Conservation (phyloP, 2,113 vertebrate genomes). For the Alethe diademata region DNA sequence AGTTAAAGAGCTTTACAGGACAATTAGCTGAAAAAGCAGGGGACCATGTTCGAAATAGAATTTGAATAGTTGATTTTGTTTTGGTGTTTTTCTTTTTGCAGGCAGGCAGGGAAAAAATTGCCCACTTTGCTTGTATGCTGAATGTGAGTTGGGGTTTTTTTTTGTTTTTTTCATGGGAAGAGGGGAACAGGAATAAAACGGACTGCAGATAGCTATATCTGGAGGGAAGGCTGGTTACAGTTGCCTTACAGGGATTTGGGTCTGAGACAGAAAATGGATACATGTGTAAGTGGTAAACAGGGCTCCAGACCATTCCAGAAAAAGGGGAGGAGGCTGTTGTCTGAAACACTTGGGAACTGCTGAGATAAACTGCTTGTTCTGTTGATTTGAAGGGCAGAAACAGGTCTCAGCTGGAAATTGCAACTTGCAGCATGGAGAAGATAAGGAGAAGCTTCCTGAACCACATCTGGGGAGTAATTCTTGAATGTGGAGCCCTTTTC, state of each 20-base stretch:
- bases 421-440: neutral
- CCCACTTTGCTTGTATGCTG: rapidly evolving
- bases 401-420: neutral
- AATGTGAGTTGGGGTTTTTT: neutral
- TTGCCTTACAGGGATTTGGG: neutral
- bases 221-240: neutral
- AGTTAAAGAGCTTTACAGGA: neutral
- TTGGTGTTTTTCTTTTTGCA: neutral
- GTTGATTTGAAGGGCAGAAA: neutral
- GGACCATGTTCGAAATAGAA: neutral
- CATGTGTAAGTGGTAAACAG: neutral
- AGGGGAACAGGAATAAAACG: neutral
- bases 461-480: neutral
- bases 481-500: neutral
- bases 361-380: neutral
- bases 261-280: neutral
- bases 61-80: neutral
- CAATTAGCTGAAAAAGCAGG: neutral
- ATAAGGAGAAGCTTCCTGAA: neutral
- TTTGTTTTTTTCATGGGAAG: no score
- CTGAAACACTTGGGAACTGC: neutral
- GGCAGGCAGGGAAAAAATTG: neutral
- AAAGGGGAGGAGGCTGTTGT: neutral
- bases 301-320: neutral
- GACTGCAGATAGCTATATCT: neutral